Conservation (phyloP, 1,140 invertebrate species). For the Drosophila tropicalis region DNA sequence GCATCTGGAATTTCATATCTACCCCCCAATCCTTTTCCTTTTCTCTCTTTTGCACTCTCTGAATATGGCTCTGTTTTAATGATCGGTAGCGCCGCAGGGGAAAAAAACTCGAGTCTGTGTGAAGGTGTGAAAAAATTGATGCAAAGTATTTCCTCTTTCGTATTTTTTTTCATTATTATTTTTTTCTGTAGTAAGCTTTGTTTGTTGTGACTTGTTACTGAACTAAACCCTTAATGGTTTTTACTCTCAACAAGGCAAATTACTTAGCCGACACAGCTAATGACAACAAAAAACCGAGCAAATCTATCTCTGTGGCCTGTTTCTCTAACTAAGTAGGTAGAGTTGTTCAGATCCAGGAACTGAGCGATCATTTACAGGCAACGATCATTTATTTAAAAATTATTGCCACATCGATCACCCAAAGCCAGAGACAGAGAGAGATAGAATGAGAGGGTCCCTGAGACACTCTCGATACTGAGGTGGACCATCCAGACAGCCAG, state of each 20-base stretch:
- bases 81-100: slow-evolving; percentile 63
- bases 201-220: not conserved
- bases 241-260: slow-evolving; percentile 67
- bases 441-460: too few relatives aligned
- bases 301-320: not conserved
- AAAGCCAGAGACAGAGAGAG: slow-evolving; percentile 18
- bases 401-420: slow-evolving; percentile 80
- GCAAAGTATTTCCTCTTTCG: slow-evolving; percentile 55
- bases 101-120: slow-evolving; percentile 11
- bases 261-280: slow-evolving; percentile 71
- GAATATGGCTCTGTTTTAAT: slow-evolving; percentile 19
- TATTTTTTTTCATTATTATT: slow-evolving; percentile 5
- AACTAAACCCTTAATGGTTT: slow-evolving; percentile 61
- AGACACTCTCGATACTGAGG: slow-evolving; percentile 13
- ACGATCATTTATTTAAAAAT: slow-evolving; percentile 82
- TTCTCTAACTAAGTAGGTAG: slow-evolving; percentile 8
- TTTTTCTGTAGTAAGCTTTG: slow-evolving; percentile 14
- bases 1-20: slow-evolving; percentile 3
- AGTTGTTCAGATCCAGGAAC: slow-evolving; percentile 30
- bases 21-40: not conserved
- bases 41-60: not conserved
- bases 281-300: slow-evolving; percentile 62
- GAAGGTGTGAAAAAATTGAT: slow-evolving; percentile 56
- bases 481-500: slow-evolving; percentile 21
- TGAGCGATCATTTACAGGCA: slow-evolving; percentile 71